Percentiles rank a stretch among this genome's conserved stretches.
Conservation (phyloP, 30 jellyfish, hydroid and myxozoan genomes). For the Hydra vulgaris region DNA sequence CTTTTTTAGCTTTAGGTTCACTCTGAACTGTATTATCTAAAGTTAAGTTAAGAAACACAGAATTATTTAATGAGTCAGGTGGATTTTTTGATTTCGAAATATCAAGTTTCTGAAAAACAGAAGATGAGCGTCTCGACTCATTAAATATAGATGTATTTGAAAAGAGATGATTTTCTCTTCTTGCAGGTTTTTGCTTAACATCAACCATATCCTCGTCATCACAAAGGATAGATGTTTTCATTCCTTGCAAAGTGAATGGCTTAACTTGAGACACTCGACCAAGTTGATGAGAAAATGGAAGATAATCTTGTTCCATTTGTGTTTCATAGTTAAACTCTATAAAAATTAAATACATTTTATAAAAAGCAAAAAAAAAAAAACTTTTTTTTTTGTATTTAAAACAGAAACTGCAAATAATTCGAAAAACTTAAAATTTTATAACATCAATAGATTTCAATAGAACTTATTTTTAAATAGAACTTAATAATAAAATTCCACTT, state of each 20-base stretch:
- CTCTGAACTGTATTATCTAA: constrained; percentile 6
- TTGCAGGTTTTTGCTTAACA: constrained; percentile 1
- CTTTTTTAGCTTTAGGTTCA: constrained; percentile 12
- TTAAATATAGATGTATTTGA: constrained; percentile 16
- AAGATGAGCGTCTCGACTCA: background rate
- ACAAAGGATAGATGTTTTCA: constrained; percentile 72
- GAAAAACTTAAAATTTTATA: no score
- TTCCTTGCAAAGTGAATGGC: constrained; percentile 72
- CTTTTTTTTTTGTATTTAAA: no score
- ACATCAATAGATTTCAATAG: background rate
- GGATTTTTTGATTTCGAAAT: constrained; percentile 2
- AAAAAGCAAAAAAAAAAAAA: no score
- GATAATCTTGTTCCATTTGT: constrained; percentile 6
- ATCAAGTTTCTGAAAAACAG: constrained; percentile 11
- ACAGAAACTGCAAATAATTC: no score
- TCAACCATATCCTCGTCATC: constrained; percentile 50
- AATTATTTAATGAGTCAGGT: background rate
- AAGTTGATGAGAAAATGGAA: constrained; percentile 30
- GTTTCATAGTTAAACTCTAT: background rate
- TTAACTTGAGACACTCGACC: constrained; percentile 40
- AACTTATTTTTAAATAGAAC: background rate
- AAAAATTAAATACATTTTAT: background rate
- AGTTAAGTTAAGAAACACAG: constrained; percentile 20
- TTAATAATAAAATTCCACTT: no score
- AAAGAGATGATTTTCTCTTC: background rate